Base-by-base conservation (phyloP, 2,797 vertebrate genomes). In the Thunnus albacares region DNA sequence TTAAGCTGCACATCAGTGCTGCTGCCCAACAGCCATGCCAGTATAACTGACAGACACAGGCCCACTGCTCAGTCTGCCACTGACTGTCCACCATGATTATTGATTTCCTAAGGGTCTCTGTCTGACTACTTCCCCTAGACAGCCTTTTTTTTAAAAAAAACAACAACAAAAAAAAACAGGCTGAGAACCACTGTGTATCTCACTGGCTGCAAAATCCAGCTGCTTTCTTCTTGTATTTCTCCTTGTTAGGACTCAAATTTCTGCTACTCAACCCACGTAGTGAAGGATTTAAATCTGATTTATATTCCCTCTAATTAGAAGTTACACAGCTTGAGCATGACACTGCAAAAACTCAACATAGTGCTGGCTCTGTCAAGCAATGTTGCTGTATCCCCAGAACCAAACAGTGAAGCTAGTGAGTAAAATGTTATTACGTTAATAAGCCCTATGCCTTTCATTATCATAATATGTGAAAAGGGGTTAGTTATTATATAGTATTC, bases 61-160 rank as follows among this genome's bases (percentile, higher is more conserved):
- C 77, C 79, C 60, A 43, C 70, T 87, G 80, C 84, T 72, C 84
- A 80, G 75, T 88, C 82, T 82, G 85, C 80, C 72, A 43, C 41
- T 80, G 89, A 13, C 41, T 81, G 89, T 90, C 88, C 79, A 59
- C 65, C 80, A 75, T 80, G 75, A 79, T 87, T 88, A 93, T 82
- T 71, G 81, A 88, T 88, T 85, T 77, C 89, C 82, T 75, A 75
- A 22, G 76, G 84, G 73, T 63, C 35, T 85, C 62, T 60, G 63
- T 82, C 77, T 77, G 67, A 28, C 30, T 20, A 22, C 80, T 64
- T 75, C 45, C 55, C 72, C 59, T 20, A 15, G 38, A 82, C 63
- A 53, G 59, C 62, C 60, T 62, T 17, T 51, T 17, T 33, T 30
- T 30, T 1, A 18, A 51, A 20, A 52, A 52, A 52, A 20, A 52